Evolutionary conservation across 2,797 vertebrate species (phyloP).

Genomic region (Tokudaia tokunoshimensis): DNA sequence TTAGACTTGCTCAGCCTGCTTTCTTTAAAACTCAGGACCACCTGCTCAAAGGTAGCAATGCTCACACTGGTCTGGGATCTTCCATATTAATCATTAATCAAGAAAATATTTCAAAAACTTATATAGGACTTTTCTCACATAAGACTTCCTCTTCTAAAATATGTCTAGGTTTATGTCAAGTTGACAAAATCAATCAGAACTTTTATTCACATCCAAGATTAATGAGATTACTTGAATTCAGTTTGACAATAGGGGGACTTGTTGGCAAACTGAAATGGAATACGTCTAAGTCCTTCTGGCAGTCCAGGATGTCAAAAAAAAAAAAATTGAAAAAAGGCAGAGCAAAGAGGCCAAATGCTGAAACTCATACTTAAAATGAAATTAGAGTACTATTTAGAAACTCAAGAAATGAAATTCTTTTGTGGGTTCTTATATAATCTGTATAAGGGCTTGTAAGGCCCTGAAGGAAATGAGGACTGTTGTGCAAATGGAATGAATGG

Average conservation of each 20-base stretch:
- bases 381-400: background rate
- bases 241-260: background rate
- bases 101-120: background rate
- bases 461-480: background rate
- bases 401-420: background rate
- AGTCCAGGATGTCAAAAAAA: background rate
- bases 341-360: background rate
- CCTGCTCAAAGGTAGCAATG: background rate
- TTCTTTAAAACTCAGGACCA: background rate
- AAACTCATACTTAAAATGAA: background rate
- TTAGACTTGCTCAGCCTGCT: background rate
- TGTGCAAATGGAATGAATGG: background rate
- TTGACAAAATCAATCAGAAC: background rate
- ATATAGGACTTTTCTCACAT: background rate
- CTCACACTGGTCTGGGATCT: background rate
- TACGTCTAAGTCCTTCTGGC: background rate
- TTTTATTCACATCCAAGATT: background rate
- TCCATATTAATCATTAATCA: background rate
- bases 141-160: background rate
- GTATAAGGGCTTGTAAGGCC: background rate
- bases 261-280: background rate
- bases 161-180: background rate
- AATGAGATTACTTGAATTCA: background rate
- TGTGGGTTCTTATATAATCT: background rate
- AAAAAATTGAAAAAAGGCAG: background rate